Conservation (phyloP, 1,140 invertebrate genomes). For the Cotesia vestalis region DNA sequence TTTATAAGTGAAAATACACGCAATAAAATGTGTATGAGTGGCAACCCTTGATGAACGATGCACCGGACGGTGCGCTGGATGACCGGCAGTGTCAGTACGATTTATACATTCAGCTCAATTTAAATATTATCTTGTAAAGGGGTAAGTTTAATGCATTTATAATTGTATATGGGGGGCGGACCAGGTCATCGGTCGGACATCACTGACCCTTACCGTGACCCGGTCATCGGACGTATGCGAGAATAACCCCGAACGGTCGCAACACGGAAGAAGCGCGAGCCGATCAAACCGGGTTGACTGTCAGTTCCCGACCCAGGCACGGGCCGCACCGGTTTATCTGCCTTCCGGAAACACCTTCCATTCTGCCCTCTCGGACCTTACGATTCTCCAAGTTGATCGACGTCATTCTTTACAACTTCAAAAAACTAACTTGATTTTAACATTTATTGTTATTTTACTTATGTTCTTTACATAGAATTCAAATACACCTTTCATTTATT, state of each 20-base stretch:
- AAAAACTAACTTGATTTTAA: not conserved
- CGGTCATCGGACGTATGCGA: conserved; percentile 35
- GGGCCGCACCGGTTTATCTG: conserved; percentile 55
- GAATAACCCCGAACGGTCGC: conserved; percentile 40
- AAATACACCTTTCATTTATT: too few relatives aligned
- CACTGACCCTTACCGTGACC: conserved; percentile 57
- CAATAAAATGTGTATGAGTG: conserved; percentile 53
- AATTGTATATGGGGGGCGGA: conserved; percentile 60
- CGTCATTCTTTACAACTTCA: conserved; percentile 30
- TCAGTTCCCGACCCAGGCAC: conserved; percentile 46
- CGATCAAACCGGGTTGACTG: conserved; percentile 38
- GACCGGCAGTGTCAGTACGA: conserved; percentile 22
- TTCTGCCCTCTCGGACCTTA: conserved; percentile 12
- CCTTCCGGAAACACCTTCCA: conserved; percentile 29
- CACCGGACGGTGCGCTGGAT: conserved; percentile 11
- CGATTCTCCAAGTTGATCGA: conserved; percentile 26
- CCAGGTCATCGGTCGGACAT: conserved; percentile 61
- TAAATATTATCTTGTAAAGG: conserved; percentile 61
- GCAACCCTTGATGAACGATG: conserved; percentile 28
- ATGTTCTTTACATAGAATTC: not conserved
- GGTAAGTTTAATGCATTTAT: conserved; percentile 63
- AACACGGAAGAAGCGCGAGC: conserved; percentile 38
- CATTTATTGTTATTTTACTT: not conserved
- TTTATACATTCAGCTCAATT: conserved; percentile 49
- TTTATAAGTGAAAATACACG: conserved; percentile 63